phyloP scores from a whole-genome alignment of 2,113 vertebrate genomes.

The Grus americana region DNA sequence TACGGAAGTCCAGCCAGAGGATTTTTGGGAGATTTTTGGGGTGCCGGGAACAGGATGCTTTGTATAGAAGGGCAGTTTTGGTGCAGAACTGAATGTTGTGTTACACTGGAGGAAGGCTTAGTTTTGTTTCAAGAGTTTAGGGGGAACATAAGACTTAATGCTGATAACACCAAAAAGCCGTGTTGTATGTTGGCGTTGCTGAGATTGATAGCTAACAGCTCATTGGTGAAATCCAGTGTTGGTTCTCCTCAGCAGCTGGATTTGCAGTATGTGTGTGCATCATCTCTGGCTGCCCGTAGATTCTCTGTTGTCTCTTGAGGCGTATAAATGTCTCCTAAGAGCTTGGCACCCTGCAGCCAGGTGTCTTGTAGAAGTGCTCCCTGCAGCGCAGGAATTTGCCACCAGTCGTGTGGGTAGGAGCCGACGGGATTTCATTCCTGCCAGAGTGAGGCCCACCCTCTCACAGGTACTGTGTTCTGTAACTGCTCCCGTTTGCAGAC shows the following conservation, averaged over 20 bases:
- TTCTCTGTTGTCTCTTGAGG: not conserved
- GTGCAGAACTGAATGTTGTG: not conserved
- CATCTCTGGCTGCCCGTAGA: not conserved
- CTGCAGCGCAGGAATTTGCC: not conserved
- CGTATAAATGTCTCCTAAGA: not conserved
- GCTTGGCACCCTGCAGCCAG: not conserved
- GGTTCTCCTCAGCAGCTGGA: not conserved
- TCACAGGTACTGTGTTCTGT: rapidly evolving
- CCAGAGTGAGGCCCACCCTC: rapidly evolving
- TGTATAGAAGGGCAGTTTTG: not conserved
- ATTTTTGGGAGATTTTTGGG: not conserved
- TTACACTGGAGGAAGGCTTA: not conserved
- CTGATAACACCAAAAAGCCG: rapidly evolving
- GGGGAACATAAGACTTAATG: not conserved
- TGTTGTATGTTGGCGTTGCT: rapidly evolving
- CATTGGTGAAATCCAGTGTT: not conserved
- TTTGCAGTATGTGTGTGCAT: not conserved
- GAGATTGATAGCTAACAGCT: not conserved
- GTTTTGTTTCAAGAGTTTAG: not conserved
- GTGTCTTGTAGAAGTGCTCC: not conserved
- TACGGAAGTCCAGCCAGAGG: not conserved
- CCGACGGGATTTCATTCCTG: not conserved
- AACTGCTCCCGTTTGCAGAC: rapidly evolving
- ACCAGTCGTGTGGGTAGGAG: rapidly evolving
- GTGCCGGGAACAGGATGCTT: not conserved